Evolutionary conservation across 1,140 invertebrate species (phyloP), one percentile per base, ranked within the genome.

Genomic region (Atta cephalotes): DNA sequence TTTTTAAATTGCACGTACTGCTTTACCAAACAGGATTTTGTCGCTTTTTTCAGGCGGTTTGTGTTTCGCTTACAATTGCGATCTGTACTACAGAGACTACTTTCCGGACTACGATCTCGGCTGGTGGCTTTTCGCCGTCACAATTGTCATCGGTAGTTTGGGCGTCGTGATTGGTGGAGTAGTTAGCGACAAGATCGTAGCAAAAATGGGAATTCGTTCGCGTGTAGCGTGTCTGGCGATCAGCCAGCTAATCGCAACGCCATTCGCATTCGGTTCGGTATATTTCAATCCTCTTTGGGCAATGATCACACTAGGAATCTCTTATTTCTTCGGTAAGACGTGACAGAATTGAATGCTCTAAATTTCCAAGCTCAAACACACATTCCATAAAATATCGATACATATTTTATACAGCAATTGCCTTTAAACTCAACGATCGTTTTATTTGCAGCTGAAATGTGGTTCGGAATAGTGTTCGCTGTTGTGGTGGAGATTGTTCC

Each of bases 381-480:
- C 21, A 56, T 25, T 53, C 35, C 12, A 45, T 45, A 16, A 21
- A 56, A 56, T 35, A 6, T 10, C 31, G 18, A 31, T 53, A 31
- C 12, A 39, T 45, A 45, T 28, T 66, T 66, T 12, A 65, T 31
- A 49, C 2, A 45, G 7, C 5, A 18, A 45, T 66, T 25, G 56
- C n/a, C 14, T 45, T 53, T 51, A 14, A 65, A 16, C 72, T 45
- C 16, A 56, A 72, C 12, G 14, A 76, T 72, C 31, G 12, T 28
- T 72, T 84, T 65, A 6, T 85, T 65, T 96, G 0, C 94, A 97
- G 98, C 98, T 93, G 98, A 98, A 95, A 98, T 98, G 97, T 98
- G 98, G 98, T 98, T 98, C 93, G 98, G 98, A 65, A 98, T 98
- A 85, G 96, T 98, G 3, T 98, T 98, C 92, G 98, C 98, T 18